phyloP scores from a whole-genome alignment of 2,113 vertebrate genomes.

The Trochalopteron elliotii region DNA sequence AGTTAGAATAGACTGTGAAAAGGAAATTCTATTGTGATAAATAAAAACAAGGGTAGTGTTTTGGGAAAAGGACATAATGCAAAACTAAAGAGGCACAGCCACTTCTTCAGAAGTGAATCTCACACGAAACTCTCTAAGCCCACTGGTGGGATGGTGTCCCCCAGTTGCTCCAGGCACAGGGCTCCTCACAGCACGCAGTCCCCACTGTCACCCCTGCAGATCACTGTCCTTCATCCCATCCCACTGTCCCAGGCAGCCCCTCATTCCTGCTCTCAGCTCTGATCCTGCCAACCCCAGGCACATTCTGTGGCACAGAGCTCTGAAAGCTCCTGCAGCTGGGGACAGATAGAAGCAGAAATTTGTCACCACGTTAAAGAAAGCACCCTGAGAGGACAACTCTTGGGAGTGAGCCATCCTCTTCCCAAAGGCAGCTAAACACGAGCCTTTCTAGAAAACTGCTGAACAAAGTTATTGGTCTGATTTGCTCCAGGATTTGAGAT shows the following conservation, averaged over 20 bases:
- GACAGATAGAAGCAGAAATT: fast-evolving
- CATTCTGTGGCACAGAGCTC: not conserved
- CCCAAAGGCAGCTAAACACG: not conserved
- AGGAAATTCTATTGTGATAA: not conserved
- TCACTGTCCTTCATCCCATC: not conserved
- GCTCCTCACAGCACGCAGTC: not conserved
- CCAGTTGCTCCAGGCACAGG: not conserved
- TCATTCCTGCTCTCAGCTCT: not conserved
- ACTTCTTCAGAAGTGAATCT: not conserved
- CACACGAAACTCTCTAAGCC: not conserved
- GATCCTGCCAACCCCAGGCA: not conserved
- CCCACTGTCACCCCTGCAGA: not conserved
- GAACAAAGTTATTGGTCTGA: not conserved
- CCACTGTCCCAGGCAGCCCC: too few relatives aligned
- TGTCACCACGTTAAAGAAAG: not conserved
- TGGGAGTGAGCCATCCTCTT: not conserved
- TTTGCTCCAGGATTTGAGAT: not conserved
- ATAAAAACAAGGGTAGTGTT: not conserved
- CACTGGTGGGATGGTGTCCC: not conserved
- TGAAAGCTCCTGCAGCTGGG: fast-evolving
- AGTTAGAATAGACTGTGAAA: not conserved
- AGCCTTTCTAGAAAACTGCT: not conserved
- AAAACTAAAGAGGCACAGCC: not conserved
- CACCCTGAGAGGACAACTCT: not conserved
- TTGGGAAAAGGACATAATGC: not conserved